Evolutionary conservation across 2,797 vertebrate species (phyloP), one percentile per base, ranked within the genome.

Genomic region (Mastacembelus armatus): DNA sequence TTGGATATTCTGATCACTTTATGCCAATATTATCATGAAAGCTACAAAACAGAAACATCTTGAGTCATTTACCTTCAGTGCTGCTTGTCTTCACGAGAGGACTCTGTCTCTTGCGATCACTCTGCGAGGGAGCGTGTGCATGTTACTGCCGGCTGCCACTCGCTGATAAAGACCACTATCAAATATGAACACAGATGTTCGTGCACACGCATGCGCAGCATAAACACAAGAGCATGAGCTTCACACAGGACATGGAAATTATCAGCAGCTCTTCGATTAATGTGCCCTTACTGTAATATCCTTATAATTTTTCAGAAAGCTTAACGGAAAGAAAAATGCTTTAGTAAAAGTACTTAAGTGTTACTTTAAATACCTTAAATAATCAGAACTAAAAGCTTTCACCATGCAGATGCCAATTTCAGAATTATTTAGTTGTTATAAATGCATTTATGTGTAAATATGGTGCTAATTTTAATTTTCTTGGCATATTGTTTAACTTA

Each of bases 111-210:
- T 69, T 19, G 42, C 18, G 10, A 63, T 29, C 15, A 7, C 49
- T 68, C 51, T 54, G 36, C 77, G 62, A 81, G 19, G 54, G 42
- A 27, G 51, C 62, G 35, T 69, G 44, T 35, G 33, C 73, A 63
- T 64, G 54, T 52, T 49, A 21, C 36, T 15, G 51, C 58, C 89
- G 82, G 89, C 92, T 93, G 94, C 47, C n/a, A 7, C 10, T 44
- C 26, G 73, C 86, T 91, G 94, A 95, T 94, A 94, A 94, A 85
- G 45, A 50, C 50, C 1, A 35, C 42, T 45, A 61, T 49, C 56
- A 70, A 30, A 60, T 19, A 70, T 43, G 11, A 64, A 66, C 38
- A 35, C 26, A 74, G 12, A 66, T 12, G 5, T 21, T 26, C 45
- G 24, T 26, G 21, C n/a, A 40, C 55, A n/a, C 21, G 33, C 7